phyloP scores from a whole-genome alignment of 1,140 invertebrate species.

The Drosophila sturtevanti region DNA sequence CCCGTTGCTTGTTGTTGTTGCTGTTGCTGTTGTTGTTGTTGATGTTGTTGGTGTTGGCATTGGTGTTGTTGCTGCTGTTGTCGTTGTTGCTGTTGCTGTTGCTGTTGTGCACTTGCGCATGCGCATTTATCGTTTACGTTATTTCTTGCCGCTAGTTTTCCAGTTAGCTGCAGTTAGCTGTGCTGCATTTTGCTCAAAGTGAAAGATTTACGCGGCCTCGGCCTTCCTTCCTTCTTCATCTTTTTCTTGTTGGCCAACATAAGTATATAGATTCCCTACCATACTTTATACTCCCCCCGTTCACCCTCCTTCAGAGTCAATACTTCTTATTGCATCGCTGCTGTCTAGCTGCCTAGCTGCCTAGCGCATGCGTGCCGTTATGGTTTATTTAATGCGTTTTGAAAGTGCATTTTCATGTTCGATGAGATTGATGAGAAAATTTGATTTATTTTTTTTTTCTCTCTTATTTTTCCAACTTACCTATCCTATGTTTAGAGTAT shows the following conservation, averaged over 20 bases:
- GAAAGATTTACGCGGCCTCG: conserved; percentile 78
- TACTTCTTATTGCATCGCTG: conserved; percentile 14
- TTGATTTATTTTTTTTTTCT: conserved; percentile 77
- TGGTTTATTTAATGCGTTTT: conserved; percentile 82
- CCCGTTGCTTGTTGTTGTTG: conserved; percentile 13
- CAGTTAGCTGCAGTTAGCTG: conserved; percentile 76
- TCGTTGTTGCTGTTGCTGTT: conserved; percentile 35
- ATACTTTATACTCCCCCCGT: neutral
- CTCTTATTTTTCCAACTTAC: conserved; percentile 49
- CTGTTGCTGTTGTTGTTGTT: conserved; percentile 34
- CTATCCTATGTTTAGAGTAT: conserved; percentile 39
- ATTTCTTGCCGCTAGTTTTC: conserved; percentile 79
- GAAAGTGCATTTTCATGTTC: conserved; percentile 83
- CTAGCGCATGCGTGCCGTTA: conserved; percentile 76
- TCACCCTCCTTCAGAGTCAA: neutral
- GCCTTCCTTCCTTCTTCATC: conserved; percentile 23
- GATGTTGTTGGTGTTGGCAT: neutral
- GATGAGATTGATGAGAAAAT: conserved; percentile 82
- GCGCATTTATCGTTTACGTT: conserved; percentile 81
- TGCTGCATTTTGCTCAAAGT: conserved; percentile 78
- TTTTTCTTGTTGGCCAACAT: neutral
- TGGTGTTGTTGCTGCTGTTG: conserved; percentile 35
- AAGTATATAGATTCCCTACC: conserved; percentile 5
- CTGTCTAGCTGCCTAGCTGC: neutral
- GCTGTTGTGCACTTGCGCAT: conserved; percentile 67